phyloP scores from a whole-genome alignment of 2,888 invertebrate species.

The Metallyticus violacea region DNA sequence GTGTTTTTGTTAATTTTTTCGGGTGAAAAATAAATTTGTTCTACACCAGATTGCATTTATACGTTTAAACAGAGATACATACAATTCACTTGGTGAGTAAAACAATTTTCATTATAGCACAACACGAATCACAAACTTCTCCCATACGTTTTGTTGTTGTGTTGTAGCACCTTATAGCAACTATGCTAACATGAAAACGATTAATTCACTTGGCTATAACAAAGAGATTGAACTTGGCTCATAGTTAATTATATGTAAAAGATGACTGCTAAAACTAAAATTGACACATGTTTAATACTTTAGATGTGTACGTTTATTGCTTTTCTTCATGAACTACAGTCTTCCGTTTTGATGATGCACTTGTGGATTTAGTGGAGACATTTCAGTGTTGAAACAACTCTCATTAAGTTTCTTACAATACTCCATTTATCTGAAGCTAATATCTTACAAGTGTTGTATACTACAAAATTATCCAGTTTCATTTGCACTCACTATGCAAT shows the following conservation, averaged over 20 bases:
- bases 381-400: background rate
- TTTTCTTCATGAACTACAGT: background rate
- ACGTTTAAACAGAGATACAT: no score
- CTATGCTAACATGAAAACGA: background rate
- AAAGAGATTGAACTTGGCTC: background rate
- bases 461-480: background rate
- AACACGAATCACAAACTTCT: background rate
- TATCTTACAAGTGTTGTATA: background rate
- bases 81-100: no score
- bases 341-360: background rate
- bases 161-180: background rate
- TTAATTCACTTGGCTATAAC: background rate
- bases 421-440: no score
- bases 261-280: no score
- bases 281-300: no score
- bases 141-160: background rate
- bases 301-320: background rate
- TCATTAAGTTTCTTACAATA: background rate
- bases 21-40: no score
- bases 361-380: background rate
- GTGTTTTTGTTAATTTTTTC: no score
- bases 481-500: background rate
- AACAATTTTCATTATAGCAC: background rate
- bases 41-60: no score
- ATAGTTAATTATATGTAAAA: background rate